These are phyloP conservation scores for Drosophila aldrichi DNA, from an alignment of 2,888 invertebrate genomes.

Conservation along the genomic window DNA sequence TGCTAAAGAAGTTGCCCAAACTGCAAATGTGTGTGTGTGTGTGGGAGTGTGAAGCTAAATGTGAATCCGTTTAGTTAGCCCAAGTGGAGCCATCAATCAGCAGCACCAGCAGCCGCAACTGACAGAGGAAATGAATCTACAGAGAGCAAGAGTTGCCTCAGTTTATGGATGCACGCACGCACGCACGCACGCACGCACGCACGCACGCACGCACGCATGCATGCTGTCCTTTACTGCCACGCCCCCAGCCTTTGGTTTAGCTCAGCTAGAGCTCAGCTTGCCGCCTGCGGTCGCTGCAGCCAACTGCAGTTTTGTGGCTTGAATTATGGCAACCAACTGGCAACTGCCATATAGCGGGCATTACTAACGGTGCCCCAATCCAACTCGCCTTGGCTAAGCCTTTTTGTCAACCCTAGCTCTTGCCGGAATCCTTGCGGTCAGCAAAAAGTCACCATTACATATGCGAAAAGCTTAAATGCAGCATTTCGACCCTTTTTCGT, in stretches of 20 bases:
- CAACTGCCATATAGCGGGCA: constrained; percentile 16
- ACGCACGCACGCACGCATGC: constrained; percentile 15
- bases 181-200: constrained; percentile 17
- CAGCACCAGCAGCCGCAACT: constrained; percentile 24
- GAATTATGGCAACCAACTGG: constrained; percentile 68
- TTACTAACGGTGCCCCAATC: not conserved
- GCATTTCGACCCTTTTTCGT: not conserved
- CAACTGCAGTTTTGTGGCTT: constrained; percentile 58
- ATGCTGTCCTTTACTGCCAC: not conserved
- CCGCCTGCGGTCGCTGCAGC: constrained; percentile 52
- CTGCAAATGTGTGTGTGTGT: not conserved
- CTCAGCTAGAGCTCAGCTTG: constrained; percentile 55
- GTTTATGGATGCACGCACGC: constrained; percentile 23
- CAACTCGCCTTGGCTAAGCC: not conserved
- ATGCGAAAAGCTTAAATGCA: constrained; percentile 18
- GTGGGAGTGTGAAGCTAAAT: constrained; percentile 35
- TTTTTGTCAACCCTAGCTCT: constrained; percentile 40
- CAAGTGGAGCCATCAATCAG: constrained; percentile 75
- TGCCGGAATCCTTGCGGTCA: constrained; percentile 18
- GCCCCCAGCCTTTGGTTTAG: constrained; percentile 1
- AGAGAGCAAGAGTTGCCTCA: constrained; percentile 4
- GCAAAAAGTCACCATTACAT: constrained; percentile 11
- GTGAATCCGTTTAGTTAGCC: constrained; percentile 62
- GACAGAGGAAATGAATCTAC: constrained; percentile 27
- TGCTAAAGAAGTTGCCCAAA: constrained; percentile 26